These are phyloP conservation scores for Eristalinus aeneus DNA, from an alignment of 2,888 invertebrate species.

Conservation along the genomic window DNA sequence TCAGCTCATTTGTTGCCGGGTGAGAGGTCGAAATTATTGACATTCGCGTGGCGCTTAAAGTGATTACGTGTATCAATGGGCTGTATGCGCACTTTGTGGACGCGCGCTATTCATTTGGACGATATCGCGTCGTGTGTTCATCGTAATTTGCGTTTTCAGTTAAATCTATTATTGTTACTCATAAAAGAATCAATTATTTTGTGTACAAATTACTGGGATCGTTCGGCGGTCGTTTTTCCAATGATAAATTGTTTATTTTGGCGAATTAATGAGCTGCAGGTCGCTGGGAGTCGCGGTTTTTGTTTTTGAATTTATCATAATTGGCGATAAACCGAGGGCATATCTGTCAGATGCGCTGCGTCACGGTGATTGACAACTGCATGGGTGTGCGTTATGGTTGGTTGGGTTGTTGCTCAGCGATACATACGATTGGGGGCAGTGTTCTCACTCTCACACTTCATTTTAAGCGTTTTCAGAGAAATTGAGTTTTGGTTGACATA, in stretches of 20 bases:
- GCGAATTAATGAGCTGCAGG: not conserved
- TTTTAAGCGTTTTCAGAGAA: too few species aligned
- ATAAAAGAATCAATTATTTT: slow-evolving; percentile 53
- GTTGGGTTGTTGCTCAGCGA: not conserved
- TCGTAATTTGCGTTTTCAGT: slow-evolving; percentile 46
- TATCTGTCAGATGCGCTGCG: not conserved
- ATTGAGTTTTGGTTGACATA: too few species aligned
- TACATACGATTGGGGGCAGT: too few species aligned
- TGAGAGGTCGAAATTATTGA: slow-evolving; percentile 40
- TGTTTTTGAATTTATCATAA: slow-evolving; percentile 9
- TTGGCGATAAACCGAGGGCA: not conserved
- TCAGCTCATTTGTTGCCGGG: not conserved
- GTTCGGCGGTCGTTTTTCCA: slow-evolving; percentile 38
- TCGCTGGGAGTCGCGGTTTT: slow-evolving; percentile 41
- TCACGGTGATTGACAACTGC: not conserved
- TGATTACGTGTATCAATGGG: slow-evolving; percentile 51
- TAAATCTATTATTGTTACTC: slow-evolving; percentile 50
- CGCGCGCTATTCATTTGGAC: slow-evolving; percentile 13
- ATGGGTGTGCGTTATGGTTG: not conserved
- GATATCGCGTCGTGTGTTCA: slow-evolving; percentile 19
- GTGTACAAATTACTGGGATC: slow-evolving; percentile 42
- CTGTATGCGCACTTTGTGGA: slow-evolving; percentile 24
- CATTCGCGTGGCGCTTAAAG: slow-evolving; percentile 47
- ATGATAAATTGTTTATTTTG: slow-evolving; percentile 48
- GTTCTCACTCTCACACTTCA: too few species aligned